phyloP scores from a whole-genome alignment of 2,888 invertebrate species.

The Sericinus montela region DNA sequence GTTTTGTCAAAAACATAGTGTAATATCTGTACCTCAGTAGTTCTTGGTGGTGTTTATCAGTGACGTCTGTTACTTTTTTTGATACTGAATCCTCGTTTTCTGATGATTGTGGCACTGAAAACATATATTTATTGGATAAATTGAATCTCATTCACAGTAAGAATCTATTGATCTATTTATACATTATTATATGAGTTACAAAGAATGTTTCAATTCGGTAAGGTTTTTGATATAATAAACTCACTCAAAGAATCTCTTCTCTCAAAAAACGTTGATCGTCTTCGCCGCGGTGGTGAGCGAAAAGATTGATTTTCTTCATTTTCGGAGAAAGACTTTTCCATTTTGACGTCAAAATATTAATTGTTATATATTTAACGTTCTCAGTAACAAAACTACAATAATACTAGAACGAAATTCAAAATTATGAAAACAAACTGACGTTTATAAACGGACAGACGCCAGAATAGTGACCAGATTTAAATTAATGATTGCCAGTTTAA shows the following conservation, averaged over 20 bases:
- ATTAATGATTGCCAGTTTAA: too few relatives aligned
- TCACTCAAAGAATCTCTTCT: conserved; percentile 61
- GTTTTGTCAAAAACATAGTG: too few relatives aligned
- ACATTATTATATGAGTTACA: too few relatives aligned
- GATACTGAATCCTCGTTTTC: conserved; percentile 36
- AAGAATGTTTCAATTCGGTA: too few relatives aligned
- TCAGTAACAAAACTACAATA: not conserved
- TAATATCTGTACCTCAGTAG: conserved; percentile 38
- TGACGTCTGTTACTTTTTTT: conserved; percentile 31
- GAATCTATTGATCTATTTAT: too few relatives aligned
- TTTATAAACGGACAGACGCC: conserved; percentile 20
- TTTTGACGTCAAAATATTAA: conserved; percentile 21
- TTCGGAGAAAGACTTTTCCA: conserved; percentile 55
- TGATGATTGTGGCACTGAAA: conserved; percentile 47
- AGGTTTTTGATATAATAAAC: conserved; percentile 16
- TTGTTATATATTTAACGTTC: not conserved
- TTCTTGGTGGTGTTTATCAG: conserved; percentile 37
- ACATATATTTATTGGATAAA: conserved; percentile 3
- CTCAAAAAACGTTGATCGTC: conserved; percentile 69
- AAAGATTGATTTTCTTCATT: conserved; percentile 47
- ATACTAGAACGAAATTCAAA: conserved; percentile 17
- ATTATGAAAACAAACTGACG: conserved; percentile 16
- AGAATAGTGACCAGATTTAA: too few relatives aligned
- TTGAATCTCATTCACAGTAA: too few relatives aligned
- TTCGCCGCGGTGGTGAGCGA: conserved; percentile 59